Evolutionary conservation across 1,140 invertebrate genomes (phyloP).

Genomic region (Physella acuta): DNA sequence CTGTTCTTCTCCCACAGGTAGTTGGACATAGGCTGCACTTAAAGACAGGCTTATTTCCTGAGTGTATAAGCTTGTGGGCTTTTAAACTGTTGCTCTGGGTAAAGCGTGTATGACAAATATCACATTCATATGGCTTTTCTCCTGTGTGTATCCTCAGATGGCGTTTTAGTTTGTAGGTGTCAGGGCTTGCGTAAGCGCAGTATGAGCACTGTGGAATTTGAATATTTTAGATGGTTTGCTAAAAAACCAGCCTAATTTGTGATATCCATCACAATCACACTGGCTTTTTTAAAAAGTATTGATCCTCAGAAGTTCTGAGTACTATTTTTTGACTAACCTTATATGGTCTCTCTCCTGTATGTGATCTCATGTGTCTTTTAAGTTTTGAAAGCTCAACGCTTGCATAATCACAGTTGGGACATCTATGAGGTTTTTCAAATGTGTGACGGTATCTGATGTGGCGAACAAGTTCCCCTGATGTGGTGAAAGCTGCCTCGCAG

Average conservation of each 20-base stretch:
- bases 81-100: conserved; percentile 88
- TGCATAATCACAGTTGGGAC: conserved; percentile 90
- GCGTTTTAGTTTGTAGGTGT: conserved; percentile 92
- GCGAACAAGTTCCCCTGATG: conserved; percentile 89
- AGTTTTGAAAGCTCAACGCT: conserved; percentile 92
- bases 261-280: too few relatives aligned
- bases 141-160: conserved; percentile 92
- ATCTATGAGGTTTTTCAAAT: conserved; percentile 93
- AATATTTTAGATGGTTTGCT: too few relatives aligned
- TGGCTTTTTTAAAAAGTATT: too few relatives aligned
- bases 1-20: conserved; percentile 94
- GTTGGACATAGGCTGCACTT: conserved; percentile 93
- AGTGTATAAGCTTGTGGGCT: conserved; percentile 89
- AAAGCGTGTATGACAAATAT: conserved; percentile 79
- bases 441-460: conserved; percentile 86
- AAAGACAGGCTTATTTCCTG: conserved; percentile 92
- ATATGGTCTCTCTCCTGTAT: conserved; percentile 73
- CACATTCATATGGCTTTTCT: conserved; percentile 89
- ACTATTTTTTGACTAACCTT: conserved; percentile 22
- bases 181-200: conserved; percentile 93
- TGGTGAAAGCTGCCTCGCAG: conserved; percentile 91
- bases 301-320: too few relatives aligned
- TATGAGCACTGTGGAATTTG: conserved; percentile 82
- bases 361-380: conserved; percentile 88
- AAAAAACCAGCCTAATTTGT: too few relatives aligned